Conservation (phyloP, 1,140 invertebrate species). For the Sarcophaga peregrina region DNA sequence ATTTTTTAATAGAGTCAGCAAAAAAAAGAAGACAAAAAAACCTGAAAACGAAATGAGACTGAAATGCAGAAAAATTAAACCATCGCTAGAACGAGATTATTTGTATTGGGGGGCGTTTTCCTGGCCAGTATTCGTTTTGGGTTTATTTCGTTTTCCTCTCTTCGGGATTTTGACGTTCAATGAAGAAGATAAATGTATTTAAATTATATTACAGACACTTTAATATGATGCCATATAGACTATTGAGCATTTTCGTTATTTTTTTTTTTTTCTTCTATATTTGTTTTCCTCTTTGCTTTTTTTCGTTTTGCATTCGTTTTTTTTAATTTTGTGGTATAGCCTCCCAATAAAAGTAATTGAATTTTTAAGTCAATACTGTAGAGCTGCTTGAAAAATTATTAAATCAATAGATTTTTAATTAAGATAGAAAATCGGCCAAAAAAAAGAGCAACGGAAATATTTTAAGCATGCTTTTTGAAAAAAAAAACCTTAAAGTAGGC, state of each 20-base stretch:
- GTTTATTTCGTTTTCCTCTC: not conserved
- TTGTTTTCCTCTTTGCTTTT: not conserved
- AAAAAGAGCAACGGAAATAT: not conserved
- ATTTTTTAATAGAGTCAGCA: slow-evolving; percentile 38
- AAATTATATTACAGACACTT: slow-evolving; percentile 33
- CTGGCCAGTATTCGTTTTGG: not conserved
- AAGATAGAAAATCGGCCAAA: not conserved
- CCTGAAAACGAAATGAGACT: not conserved
- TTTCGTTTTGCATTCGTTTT: no score
- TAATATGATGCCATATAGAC: not conserved
- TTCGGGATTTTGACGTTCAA: slow-evolving; percentile 26
- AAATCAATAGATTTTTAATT: slow-evolving; percentile 38
- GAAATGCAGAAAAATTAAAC: slow-evolving; percentile 13
- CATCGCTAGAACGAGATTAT: not conserved
- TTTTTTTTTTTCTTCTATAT: no score
- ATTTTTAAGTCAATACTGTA: slow-evolving; percentile 14
- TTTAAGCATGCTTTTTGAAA: no score
- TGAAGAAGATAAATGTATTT: slow-evolving; percentile 38
- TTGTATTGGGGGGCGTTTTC: slow-evolving; percentile 16
- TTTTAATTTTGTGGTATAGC: not conserved
- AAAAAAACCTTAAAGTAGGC: no score
- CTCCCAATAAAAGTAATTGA: slow-evolving; percentile 4
- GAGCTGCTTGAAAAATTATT: slow-evolving; percentile 5
- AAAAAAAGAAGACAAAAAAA: not conserved
- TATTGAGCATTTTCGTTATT: not conserved